Percentiles rank a stretch among this genome's conserved stretches.
phyloP scores from a whole-genome alignment of 2,797 vertebrate species.

The Gymnothorax reevesii region DNA sequence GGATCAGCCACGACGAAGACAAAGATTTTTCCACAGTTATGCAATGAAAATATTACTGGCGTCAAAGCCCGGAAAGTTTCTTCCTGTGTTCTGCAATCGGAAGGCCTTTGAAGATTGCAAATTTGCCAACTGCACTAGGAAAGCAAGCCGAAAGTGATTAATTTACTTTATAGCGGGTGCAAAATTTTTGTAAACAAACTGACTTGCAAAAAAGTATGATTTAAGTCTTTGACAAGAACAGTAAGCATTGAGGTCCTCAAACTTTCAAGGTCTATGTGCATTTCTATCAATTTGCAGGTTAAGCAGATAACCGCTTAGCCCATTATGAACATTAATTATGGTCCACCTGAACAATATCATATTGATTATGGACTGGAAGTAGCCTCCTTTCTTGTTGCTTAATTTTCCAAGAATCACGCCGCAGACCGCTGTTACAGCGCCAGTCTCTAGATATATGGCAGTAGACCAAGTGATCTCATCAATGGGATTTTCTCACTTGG shows the following conservation, averaged over 20 bases:
- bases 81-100: constrained; percentile 16
- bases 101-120: constrained; percentile 10
- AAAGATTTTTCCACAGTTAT: constrained; percentile 9
- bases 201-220: constrained; percentile 9
- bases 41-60: constrained; percentile 32
- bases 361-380: constrained; percentile 55
- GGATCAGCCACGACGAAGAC: neutral
- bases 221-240: constrained; percentile 17
- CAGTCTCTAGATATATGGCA: neutral
- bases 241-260: constrained; percentile 40
- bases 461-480: neutral
- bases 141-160: constrained; percentile 24
- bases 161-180: constrained; percentile 15
- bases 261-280: constrained; percentile 23
- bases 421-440: neutral
- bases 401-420: constrained; percentile 37
- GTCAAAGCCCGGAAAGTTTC: constrained; percentile 25
- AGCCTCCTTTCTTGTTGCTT: constrained; percentile 51
- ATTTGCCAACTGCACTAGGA: neutral
- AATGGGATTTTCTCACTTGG: neutral
- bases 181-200: constrained; percentile 11
- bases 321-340: constrained; percentile 38
- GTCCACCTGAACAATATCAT: constrained; percentile 52
- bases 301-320: neutral
- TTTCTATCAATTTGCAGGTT: constrained; percentile 42